Base-by-base conservation (phyloP, 2,113 vertebrate genomes). In the Xerus inauris region DNA sequence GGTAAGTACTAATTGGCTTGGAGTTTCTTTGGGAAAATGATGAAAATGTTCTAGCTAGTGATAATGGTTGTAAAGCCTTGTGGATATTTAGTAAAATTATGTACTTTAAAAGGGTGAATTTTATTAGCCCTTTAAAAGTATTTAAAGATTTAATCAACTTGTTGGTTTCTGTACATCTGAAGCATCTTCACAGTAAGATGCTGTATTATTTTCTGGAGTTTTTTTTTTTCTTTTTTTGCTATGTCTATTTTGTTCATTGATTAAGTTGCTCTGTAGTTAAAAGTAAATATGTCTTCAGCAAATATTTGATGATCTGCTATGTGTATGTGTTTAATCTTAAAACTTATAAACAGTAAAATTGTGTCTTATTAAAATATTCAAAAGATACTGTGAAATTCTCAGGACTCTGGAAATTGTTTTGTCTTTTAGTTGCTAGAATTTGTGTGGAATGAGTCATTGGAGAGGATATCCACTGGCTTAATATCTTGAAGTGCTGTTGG, bases 321-420 rank as follows among this genome's bases (percentile, higher is more conserved):
- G 35, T 90, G 45, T n/a, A 35, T 83, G 47, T 91, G 45, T 67
- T 91, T 71, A 83, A 80, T 71, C 28, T 95, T 95, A 89, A 92
- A 96, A 90, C 76, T 32, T 65, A 38, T 54, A 82, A 64, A 62
- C 19, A 88, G 11, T 71, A 92, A 40, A 67, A 75, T 80, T 92
- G 38, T 80, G 16, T 95, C 11, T 95, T 90, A 81, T 49, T 86
- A 86, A 86, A 89, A 87, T 94, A 75, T 40, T 72, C 64, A 59
- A 54, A 35, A 69, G 30, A 71, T 83, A 35, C 13, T 40, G 24
- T 6, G 35, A 90, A 83, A n/a, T 67, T 82, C 77, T 94, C 10
- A 94, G 93, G 87, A 85, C 49, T 73, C 73, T 91, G 47, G 69
- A 79, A 82, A 65, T 89, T 82, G 67, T 40, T 82, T 97, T 73